Evolutionary conservation across 2,888 invertebrate species (phyloP).

Genomic region (Thysanoteuthis rhombus): DNA sequence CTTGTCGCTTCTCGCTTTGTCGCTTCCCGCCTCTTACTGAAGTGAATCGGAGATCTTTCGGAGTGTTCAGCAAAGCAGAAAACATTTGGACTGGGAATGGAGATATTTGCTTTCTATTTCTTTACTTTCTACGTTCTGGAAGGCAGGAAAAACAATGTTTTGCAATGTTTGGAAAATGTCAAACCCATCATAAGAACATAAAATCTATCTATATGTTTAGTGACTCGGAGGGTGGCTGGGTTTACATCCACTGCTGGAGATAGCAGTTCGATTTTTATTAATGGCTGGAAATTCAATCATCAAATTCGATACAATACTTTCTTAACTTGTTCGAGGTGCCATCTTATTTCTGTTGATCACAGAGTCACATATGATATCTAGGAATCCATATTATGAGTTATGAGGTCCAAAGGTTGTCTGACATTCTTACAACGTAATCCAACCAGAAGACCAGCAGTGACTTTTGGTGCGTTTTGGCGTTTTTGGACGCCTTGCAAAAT

Average conservation of each 20-base stretch:
- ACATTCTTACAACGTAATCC: too few relatives aligned
- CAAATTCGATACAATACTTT: too few relatives aligned
- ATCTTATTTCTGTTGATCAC: too few relatives aligned
- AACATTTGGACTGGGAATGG: too few relatives aligned
- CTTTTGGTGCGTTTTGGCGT: too few relatives aligned
- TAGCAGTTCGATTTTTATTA: not conserved
- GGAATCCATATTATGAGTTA: too few relatives aligned
- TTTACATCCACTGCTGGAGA: not conserved
- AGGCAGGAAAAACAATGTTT: not conserved
- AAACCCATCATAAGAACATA: not conserved
- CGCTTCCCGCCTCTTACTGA: not conserved
- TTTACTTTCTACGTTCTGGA: not conserved
- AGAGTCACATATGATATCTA: too few relatives aligned
- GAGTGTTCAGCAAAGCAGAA: not conserved
- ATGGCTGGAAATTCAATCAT: not conserved
- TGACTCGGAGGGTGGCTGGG: not conserved
- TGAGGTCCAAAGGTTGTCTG: too few relatives aligned
- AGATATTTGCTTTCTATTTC: not conserved
- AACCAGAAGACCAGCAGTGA: too few relatives aligned
- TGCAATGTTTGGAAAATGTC: not conserved
- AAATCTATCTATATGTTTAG: too few relatives aligned
- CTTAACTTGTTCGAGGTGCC: too few relatives aligned
- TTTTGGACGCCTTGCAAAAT: too few relatives aligned
- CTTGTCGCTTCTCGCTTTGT: not conserved
- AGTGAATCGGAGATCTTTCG: not conserved